Evolutionary conservation across 2,888 invertebrate genomes (phyloP), one percentile per base, ranked within the genome.

Genomic region (Crocallis elinguaria): DNA sequence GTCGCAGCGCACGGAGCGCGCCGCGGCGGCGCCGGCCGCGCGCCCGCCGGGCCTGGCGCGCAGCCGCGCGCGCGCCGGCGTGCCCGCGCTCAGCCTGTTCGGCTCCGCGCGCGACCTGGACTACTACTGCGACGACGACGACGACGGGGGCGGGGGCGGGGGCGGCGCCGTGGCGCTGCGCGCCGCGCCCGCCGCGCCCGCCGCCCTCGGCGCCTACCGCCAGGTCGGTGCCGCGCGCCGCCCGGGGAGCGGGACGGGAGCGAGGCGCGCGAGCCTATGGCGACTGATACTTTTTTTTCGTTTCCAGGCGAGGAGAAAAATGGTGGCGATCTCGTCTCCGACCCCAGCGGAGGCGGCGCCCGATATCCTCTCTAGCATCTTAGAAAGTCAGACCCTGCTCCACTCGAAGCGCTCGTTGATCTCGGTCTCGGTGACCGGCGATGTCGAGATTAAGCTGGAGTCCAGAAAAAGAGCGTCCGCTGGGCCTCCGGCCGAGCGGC

Each of bases 311-410:
- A 79, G 93, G 52, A 80, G 93, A 53, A 94, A 94, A 73, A 85
- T 87, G 75, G 66, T 88, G 9, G 67, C 79, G 14, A 65, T 85
- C 33, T 81, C 89, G 6, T 86, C 88, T 0, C 87, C 89, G 29
- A 75, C 89, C 13, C 83, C 77, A 61, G 84, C 88, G 14, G 57
- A 83, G 1, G 74, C 92, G n/a, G 84, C 89, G 7, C 85, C 93
- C 0, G 95, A 96, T 82, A 69, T 96, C 6, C 83, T 96, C 3
- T 94, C 93, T 21, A 93, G 92, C 67, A 96, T 96, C 63, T 84
- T 96, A 68, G 93, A 94, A 59, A 92, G 93, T 63, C 96, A 96
- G 78, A 92, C 94, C 41, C 88, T 94, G 53, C 93, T 96, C 84
- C 95, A 95, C 75, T 94, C 94, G 4, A 94, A 93, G 57, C 92